Base-by-base conservation (phyloP, 2,113 vertebrate species). In the Lutjanus erythropterus region DNA sequence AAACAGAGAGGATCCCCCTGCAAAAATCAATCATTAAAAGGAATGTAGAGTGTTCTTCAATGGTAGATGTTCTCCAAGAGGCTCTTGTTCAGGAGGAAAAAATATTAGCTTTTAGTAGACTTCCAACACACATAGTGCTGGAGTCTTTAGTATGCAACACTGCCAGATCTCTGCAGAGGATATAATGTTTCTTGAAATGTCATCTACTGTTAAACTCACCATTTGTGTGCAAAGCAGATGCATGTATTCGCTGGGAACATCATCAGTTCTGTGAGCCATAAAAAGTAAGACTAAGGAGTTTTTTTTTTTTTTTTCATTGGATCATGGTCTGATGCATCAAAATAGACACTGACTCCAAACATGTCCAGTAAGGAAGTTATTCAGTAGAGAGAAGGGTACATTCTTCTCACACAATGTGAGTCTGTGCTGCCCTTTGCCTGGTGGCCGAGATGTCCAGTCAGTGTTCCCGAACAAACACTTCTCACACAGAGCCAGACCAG, bases 331-430 rank as follows among this genome's bases (percentile, higher is more conserved):
- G 56, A 35, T 46, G 41, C n/a, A 19, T 77, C 12, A 55, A 62
- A 66, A 42, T 0, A 0, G 59, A 37, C n/a, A 55, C 12, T 0
- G 14, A 60, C 41, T 75, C 6, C 12, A 33, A 39, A 55, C 59
- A 73, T 18, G 58, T 67, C 59, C 55, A 23, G 47, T 65, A 8
- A 35, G 33, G 42, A 67, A 66, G 9, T 46, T 39, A 7, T 69
- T 73, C 18, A 35, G n/a, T 55, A 3, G 14, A 80, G 31, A 81
- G 56, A 84, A 78, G 58, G 76, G 16, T 2, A 11, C 58, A 87
- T 87, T 88, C 76, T 86, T 76, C 64, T 1, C 14, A 12, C 70
- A 90, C 88, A 92, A 88, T 80, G 81, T 46, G 60, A 77, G 39
- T 79, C 90, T 91, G 84, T 92, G n/a, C 73, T 53, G 68, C 39